Percentiles rank a stretch among this genome's conserved stretches.
Conservation (phyloP, 2,888 invertebrate species). For the Gonocerus acuteangulatus region DNA sequence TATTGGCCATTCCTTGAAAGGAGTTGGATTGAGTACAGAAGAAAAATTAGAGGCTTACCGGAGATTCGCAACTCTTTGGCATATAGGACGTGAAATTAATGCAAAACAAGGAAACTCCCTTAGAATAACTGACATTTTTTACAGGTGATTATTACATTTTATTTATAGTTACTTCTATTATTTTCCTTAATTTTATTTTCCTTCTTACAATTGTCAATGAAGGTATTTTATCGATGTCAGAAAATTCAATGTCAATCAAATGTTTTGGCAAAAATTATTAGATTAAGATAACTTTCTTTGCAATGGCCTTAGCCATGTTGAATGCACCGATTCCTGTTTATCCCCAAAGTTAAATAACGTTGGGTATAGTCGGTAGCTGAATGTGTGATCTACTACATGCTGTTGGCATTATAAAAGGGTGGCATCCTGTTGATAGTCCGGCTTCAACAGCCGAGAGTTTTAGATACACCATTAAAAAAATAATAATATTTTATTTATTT, state of each 20-base stretch:
- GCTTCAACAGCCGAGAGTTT: too few species aligned
- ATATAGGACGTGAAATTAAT: constrained; percentile 60
- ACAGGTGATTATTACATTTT: constrained; percentile 47
- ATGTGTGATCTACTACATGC: too few species aligned
- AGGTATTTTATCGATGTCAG: not conserved
- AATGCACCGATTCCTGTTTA: too few species aligned
- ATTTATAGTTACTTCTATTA: not conserved
- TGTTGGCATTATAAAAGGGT: too few species aligned
- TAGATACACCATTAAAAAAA: too few species aligned
- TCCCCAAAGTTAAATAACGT: too few species aligned
- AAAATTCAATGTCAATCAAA: not conserved
- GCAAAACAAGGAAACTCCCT: constrained; percentile 42
- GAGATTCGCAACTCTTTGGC: constrained; percentile 64
- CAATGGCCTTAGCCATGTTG: too few species aligned
- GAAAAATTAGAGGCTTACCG: constrained; percentile 52
- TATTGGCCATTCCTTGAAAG: constrained; percentile 37
- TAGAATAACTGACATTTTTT: constrained; percentile 46
- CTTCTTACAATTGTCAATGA: not conserved
- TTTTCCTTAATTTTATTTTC: not conserved
- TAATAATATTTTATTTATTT: too few species aligned
- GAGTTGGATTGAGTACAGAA: constrained; percentile 1
- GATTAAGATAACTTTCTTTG: not conserved
- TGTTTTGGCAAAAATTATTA: not conserved
- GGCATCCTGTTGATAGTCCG: too few species aligned
- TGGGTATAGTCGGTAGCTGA: too few species aligned